Evolutionary conservation across 2,797 vertebrate species (phyloP).

Genomic region (Streptopelia turtur): DNA sequence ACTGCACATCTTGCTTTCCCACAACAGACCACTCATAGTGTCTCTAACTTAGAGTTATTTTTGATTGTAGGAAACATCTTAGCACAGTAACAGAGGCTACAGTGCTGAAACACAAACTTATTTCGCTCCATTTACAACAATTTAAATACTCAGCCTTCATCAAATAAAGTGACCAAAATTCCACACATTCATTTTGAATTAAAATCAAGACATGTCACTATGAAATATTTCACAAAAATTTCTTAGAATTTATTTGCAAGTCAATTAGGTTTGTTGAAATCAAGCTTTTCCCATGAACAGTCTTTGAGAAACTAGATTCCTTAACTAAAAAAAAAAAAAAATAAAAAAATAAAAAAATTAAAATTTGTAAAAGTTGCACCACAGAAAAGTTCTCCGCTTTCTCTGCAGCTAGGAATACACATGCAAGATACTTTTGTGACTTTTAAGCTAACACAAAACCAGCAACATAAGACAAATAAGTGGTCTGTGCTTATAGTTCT

Average conservation of each 20-base stretch:
- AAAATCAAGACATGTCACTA: not conserved
- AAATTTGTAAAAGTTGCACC: not conserved
- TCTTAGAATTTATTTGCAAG: not conserved
- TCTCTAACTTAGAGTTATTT: not conserved
- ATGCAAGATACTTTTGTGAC: not conserved
- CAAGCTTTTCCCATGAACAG: accelerated
- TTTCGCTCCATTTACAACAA: not conserved
- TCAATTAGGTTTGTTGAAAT: not conserved
- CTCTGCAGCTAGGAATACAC: not conserved
- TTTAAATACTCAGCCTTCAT: not conserved
- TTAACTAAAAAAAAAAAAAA: not conserved
- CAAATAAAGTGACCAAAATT: not conserved
- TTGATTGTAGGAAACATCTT: not conserved
- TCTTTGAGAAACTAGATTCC: not conserved
- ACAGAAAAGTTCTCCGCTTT: not conserved
- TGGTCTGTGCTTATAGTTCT: not conserved
- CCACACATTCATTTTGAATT: not conserved
- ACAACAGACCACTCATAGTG: not conserved
- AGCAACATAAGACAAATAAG: not conserved
- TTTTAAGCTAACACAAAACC: not conserved
- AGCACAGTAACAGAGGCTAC: not conserved
- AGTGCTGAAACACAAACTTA: not conserved
- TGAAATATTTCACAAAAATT: not conserved
- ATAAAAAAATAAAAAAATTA: no score
- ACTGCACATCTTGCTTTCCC: no score